Base-by-base conservation (phyloP, 2,113 vertebrate species). In the Pterocles gutturalis region DNA sequence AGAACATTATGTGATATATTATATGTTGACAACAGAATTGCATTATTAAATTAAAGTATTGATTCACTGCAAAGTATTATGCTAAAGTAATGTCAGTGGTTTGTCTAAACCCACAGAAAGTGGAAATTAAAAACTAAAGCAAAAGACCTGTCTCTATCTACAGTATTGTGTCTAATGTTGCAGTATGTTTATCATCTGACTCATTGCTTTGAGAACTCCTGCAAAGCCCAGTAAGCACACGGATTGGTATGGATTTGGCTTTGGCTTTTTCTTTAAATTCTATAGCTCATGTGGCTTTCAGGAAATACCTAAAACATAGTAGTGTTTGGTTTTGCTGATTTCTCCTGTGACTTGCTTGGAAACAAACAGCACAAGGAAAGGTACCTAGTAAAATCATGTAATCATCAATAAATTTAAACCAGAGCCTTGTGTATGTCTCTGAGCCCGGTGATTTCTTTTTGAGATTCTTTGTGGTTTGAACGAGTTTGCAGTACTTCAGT, bases 91-190 rank as follows among this genome's bases (percentile, higher is more conserved):
- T 89, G 83, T 66, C 31, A 51, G 54, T 89, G 89, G 87, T 92
- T 95, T 95, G 49, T 91, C 91, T 83, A 94, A 97, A 89, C 70
- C 80, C 93, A 80, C 81, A 95, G 90, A 96, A 96, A 95, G 96
- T 96, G 93, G 89, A 97, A 91, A 94, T 97, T 95, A 94, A 97
- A 95, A 95, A 96, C 96, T 92, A 96, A 96, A 96, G 92, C 80
- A 53, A 49, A 94, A 92, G 89, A 81, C 72, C 65, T 71, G 94
- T 93, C 90, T 97, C 90, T 93, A 16, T 61, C 64, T 84, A 51
- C 70, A 57, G 46, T 58, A 70, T 65, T 46, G n/a, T 79, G 53
- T 80, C 61, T 91, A 43, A 69, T 36, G 49, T 87, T 93, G 90
- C 83, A 79, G 57, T 72, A 60, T 58, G 62, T 96, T 89, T 84